Evolutionary conservation across 2,113 vertebrate species (phyloP), one percentile per base, ranked within the genome.

Genomic region (Vimba vimba): DNA sequence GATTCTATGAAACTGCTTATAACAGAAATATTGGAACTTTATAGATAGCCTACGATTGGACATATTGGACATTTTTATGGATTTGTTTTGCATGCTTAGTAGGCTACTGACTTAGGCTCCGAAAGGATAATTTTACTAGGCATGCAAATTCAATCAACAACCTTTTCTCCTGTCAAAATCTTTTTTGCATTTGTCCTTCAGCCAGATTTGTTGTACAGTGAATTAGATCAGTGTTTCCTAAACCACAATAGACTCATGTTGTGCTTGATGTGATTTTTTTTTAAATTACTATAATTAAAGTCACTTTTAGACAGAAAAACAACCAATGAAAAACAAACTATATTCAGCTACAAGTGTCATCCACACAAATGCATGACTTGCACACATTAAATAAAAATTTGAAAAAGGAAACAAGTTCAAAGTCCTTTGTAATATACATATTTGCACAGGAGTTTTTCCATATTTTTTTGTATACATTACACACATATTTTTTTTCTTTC

Each of bases 161-260:
- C 7, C 19, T n/a, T 33, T 52, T 60, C 19, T 15, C 59, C 36
- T 19, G 59, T 39, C 25, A 33, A 30, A 82, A 64, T 33, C 17
- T 1, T 23, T 45, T 27, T 86, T 45, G 68, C 50, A 78, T 27
- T 0, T 43, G 19, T 30, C 8, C 27, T 50, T 84, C 84, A 76
- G 68, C 17, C 68, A 84, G 50, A 69, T 83, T 84, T 85, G 76
- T 60, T 19, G 50, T 77, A 62, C 21, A 43, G 19, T 33, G 64
- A 76, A 45, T 57, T 80, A 71, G 6, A 36, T 4, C 36, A 21
- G 68, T 71, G 68, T 11, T 71, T 71, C 19, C 68, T 23, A 39
- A 69, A 39, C 27, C 27, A 27, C 19, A 6, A 0, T 43, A 39
- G 19, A 23, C 0, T 71, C 19, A 39, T 39, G 8, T 33, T 68